Percentiles rank a stretch among this genome's conserved stretches.
Evolutionary conservation across 1,140 invertebrate genomes (phyloP).

Genomic region (Saccostrea cuccullata): DNA sequence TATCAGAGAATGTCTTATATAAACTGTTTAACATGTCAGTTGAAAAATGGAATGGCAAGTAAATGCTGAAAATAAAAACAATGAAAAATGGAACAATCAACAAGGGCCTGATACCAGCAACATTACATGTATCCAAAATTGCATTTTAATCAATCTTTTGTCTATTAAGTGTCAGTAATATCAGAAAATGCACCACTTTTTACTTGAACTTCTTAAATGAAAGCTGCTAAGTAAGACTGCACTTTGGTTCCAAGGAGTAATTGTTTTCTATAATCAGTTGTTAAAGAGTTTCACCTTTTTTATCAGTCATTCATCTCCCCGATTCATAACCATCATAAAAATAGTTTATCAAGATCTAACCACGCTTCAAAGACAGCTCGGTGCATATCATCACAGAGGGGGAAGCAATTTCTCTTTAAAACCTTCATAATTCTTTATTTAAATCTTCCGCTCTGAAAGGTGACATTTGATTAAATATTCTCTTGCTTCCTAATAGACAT

Average conservation of each 20-base stretch:
- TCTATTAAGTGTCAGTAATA: neutral
- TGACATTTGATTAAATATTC: constrained; percentile 28
- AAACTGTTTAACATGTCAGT: neutral
- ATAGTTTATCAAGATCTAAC: constrained; percentile 31
- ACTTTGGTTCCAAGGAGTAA: constrained; percentile 6
- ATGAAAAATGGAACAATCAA: neutral
- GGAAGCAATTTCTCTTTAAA: constrained; percentile 4
- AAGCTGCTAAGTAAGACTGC: neutral
- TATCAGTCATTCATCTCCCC: constrained; percentile 25
- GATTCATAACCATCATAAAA: constrained; percentile 3
- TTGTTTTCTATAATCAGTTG: constrained; percentile 27
- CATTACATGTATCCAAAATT: neutral
- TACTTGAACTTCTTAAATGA: neutral
- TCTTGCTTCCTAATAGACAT: neutral
- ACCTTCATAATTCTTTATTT: constrained; percentile 24
- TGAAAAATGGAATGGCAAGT: neutral
- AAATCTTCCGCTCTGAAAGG: constrained; percentile 8
- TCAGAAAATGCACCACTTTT: constrained; percentile 12
- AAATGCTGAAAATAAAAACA: neutral
- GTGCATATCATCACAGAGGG: constrained; percentile 8
- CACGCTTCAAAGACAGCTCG: constrained; percentile 14
- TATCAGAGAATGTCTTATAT: neutral
- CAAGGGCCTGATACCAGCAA: neutral
- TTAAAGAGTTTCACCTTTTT: constrained; percentile 36
- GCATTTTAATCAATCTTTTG: constrained; percentile 12